phyloP scores from a whole-genome alignment of 2,888 invertebrate species.

The Coenonympha arcania region DNA sequence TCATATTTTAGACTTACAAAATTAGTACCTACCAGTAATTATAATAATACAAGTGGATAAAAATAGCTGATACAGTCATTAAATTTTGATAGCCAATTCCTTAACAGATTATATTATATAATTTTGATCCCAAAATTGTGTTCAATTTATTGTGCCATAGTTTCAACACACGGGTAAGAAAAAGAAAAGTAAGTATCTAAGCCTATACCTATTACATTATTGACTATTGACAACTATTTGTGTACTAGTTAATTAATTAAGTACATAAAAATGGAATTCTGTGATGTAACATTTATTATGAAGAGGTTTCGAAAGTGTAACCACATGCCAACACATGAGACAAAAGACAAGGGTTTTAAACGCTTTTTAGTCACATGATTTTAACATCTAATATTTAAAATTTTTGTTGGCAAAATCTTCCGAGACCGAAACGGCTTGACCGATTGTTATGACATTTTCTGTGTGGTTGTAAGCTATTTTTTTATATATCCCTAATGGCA shows the following conservation, averaged over 20 bases:
- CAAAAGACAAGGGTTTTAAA: neutral
- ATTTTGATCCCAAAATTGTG: constrained; percentile 64
- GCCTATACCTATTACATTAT: constrained; percentile 45
- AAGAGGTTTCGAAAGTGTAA: constrained; percentile 3
- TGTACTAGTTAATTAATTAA: constrained; percentile 49
- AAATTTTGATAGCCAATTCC: constrained; percentile 43
- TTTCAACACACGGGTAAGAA: constrained; percentile 27
- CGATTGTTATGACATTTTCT: too few species aligned
- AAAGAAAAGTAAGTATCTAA: constrained; percentile 38
- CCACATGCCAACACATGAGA: neutral
- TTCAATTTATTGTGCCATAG: constrained; percentile 20
- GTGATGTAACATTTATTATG: constrained; percentile 27
- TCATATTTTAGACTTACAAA: neutral
- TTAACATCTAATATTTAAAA: too few species aligned
- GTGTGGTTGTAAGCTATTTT: too few species aligned
- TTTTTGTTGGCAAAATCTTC: too few species aligned
- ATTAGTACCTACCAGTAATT: neutral
- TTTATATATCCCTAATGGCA: too few species aligned
- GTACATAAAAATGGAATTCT: constrained; percentile 52
- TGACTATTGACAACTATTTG: constrained; percentile 55
- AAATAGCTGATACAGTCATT: constrained; percentile 13
- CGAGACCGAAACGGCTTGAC: too few species aligned
- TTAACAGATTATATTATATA: constrained; percentile 34
- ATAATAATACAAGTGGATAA: constrained; percentile 13
- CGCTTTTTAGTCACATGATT: too few species aligned